Evolutionary conservation across 2,113 vertebrate species (phyloP).

Genomic region (Zeus faber): DNA sequence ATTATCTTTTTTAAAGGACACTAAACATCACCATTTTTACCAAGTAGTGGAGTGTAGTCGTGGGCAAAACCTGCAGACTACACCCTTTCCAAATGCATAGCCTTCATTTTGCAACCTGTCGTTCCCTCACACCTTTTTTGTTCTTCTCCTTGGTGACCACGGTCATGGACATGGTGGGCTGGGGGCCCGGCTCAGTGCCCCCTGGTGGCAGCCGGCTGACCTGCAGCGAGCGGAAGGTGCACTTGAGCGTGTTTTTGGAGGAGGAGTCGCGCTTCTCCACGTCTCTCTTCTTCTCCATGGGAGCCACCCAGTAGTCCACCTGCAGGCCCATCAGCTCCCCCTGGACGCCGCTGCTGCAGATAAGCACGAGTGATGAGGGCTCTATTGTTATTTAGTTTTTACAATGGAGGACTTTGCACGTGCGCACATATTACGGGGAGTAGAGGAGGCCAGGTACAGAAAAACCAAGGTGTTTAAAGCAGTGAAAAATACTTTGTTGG

Average conservation of each 20-base stretch:
- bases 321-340: slow-evolving; percentile 94
- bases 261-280: slow-evolving; percentile 87
- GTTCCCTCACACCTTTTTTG: slow-evolving; percentile 83
- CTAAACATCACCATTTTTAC: too few species aligned
- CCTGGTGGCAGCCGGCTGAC: slow-evolving; percentile 92
- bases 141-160: slow-evolving; percentile 98
- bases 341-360: slow-evolving; percentile 60
- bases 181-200: slow-evolving; percentile 74
- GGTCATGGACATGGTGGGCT: slow-evolving; percentile 93
- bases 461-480: too few species aligned
- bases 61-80: too few species aligned
- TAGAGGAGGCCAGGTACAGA: too few species aligned
- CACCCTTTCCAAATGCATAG: too few species aligned
- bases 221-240: slow-evolving; percentile 98
- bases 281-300: slow-evolving; percentile 87
- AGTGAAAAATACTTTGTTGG: too few species aligned
- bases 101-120: too few species aligned
- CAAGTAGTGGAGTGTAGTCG: too few species aligned
- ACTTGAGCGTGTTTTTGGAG: slow-evolving; percentile 95
- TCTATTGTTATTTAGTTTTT: too few species aligned
- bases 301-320: slow-evolving; percentile 96
- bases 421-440: too few species aligned
- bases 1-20: too few species aligned
- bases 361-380: background rate
- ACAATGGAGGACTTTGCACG: too few species aligned